Percentiles rank a stretch among this genome's conserved stretches.
Evolutionary conservation across 2,113 vertebrate genomes (phyloP).

Genomic region (Henicopernis longicauda): DNA sequence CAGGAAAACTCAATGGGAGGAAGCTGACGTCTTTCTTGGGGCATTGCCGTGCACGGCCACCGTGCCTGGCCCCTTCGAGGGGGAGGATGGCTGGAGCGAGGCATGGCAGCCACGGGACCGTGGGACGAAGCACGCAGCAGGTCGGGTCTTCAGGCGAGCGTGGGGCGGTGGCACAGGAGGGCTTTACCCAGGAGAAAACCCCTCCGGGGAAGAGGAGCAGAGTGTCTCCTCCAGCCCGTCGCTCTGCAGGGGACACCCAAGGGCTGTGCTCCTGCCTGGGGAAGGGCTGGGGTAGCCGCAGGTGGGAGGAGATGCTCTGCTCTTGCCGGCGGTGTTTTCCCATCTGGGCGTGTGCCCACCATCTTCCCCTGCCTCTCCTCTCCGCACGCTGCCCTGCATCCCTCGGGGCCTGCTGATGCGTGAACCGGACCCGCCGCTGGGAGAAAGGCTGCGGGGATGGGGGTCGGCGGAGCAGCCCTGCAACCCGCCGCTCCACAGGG

Average conservation of each 20-base stretch:
- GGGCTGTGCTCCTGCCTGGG: background rate
- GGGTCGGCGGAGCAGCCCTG: background rate
- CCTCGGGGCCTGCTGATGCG: background rate
- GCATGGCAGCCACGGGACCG: rapidly evolving
- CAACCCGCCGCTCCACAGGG: background rate
- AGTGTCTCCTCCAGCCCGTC: background rate
- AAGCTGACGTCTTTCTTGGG: background rate
- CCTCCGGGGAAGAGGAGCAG: background rate
- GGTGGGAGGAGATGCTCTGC: background rate
- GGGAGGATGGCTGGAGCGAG: background rate
- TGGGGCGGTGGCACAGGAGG: background rate
- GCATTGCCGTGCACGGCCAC: rapidly evolving
- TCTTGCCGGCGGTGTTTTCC: background rate
- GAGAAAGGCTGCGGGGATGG: background rate
- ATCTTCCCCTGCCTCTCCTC: background rate
- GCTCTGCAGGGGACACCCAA: background rate
- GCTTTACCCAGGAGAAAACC: background rate
- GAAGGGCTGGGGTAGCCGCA: background rate
- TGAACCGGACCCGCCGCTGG: rapidly evolving
- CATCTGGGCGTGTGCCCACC: rapidly evolving
- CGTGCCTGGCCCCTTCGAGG: background rate
- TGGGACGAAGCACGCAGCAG: background rate
- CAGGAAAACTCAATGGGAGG: background rate
- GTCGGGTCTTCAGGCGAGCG: rapidly evolving
- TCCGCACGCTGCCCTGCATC: rapidly evolving